phyloP scores from a whole-genome alignment of 2,113 vertebrate species.

The Mirza zaza region DNA sequence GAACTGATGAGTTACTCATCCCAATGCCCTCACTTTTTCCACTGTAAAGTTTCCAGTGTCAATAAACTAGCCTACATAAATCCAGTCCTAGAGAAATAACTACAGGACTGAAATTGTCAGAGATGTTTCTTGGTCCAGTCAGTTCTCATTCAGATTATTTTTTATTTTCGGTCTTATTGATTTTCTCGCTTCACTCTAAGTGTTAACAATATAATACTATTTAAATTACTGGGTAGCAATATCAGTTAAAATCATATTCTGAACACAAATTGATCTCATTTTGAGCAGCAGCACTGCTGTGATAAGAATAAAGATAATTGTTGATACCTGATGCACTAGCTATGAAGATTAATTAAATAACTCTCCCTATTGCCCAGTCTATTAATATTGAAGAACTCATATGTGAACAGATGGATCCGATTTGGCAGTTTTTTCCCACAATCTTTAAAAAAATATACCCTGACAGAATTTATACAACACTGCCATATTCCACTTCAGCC shows the following conservation, averaged over 20 bases:
- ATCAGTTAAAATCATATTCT: slow-evolving; percentile 40
- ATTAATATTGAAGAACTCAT: slow-evolving; percentile 36
- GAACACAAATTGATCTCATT: slow-evolving; percentile 38
- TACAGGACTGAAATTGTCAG: background rate
- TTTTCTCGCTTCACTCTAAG: background rate
- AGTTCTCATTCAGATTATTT: background rate
- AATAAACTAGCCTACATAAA: background rate
- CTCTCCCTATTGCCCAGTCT: background rate
- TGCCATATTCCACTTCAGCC: slow-evolving; percentile 57
- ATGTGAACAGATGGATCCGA: slow-evolving; percentile 47
- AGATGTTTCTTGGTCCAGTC: background rate
- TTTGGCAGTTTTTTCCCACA: slow-evolving; percentile 27
- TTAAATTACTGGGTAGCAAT: background rate
- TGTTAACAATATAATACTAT: background rate
- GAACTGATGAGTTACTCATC: background rate
- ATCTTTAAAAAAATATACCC: slow-evolving; percentile 49
- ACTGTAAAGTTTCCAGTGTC: background rate
- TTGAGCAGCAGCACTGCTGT: slow-evolving; percentile 28
- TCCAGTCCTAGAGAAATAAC: background rate
- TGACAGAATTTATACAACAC: slow-evolving; percentile 14
- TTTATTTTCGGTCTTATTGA: background rate
- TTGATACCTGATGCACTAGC: background rate
- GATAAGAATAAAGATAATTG: slow-evolving; percentile 36
- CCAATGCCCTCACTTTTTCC: background rate
- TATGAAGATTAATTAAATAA: slow-evolving; percentile 57